A percentile compares a stretch with the other conserved stretches of the same genome.
Conservation (phyloP, 2,113 vertebrate genomes). For the Halcyon senegalensis region DNA sequence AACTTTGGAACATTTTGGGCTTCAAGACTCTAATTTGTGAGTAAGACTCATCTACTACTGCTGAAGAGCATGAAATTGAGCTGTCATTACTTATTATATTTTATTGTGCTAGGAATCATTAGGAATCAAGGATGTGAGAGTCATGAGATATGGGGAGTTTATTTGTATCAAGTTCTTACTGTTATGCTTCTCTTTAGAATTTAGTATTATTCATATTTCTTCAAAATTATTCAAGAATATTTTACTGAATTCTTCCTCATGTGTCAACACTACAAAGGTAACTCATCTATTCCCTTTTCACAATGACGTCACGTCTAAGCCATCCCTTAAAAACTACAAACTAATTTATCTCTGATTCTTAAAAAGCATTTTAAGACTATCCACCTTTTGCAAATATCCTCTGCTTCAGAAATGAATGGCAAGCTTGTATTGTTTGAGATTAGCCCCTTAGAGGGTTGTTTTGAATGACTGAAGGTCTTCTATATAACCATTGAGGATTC, state of each 20-base stretch:
- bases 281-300: neutral
- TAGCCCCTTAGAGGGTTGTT: neutral
- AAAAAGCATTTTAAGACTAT: neutral
- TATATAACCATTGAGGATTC: neutral
- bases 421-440: neutral
- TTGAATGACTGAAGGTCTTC: neutral
- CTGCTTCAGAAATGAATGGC: neutral
- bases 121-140: neutral
- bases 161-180: neutral
- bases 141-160: neutral
- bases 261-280: neutral
- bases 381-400: neutral
- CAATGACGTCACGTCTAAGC: neutral
- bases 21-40: neutral
- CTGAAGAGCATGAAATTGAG: conserved; percentile 27
- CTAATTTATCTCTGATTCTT: neutral
- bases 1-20: neutral
- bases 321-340: neutral
- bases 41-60: neutral
- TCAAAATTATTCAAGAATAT: neutral
- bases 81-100: neutral
- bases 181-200: neutral
- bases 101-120: neutral
- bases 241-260: neutral
- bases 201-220: neutral